Conservation (phyloP, 2,888 invertebrate species). For the Trissolcus japonicus region DNA sequence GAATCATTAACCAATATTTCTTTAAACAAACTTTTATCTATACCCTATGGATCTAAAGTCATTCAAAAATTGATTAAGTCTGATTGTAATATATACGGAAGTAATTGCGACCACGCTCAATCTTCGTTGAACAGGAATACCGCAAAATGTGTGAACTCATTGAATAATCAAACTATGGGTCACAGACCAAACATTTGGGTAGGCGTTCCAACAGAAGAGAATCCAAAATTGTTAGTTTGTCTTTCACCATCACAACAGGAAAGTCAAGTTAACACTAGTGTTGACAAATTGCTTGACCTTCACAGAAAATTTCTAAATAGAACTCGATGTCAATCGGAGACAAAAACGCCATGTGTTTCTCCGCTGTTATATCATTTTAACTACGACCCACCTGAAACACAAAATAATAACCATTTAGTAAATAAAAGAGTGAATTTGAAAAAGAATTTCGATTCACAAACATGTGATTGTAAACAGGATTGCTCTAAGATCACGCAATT, state of each 20-base stretch:
- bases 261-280: slow-evolving; percentile 78
- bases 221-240: slow-evolving; percentile 81
- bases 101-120: slow-evolving; percentile 3
- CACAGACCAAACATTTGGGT: slow-evolving; percentile 77
- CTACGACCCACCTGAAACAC: slow-evolving; percentile 8
- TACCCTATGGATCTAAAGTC: slow-evolving; percentile 84
- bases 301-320: slow-evolving; percentile 84
- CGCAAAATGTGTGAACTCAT: neutral
- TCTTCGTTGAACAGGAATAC: neutral
- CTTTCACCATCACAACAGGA: slow-evolving; percentile 85
- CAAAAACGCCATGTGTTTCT: slow-evolving; percentile 55
- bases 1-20: slow-evolving; percentile 75
- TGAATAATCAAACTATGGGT: slow-evolving; percentile 6
- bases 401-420: neutral
- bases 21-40: slow-evolving; percentile 79
- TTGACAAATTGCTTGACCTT: slow-evolving; percentile 82
- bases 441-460: no score
- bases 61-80: slow-evolving; percentile 66
- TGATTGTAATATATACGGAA: slow-evolving; percentile 65
- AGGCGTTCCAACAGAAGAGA: slow-evolving; percentile 80
- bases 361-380: slow-evolving; percentile 64
- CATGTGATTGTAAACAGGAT: neutral
- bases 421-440: neutral
- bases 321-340: slow-evolving; percentile 78
- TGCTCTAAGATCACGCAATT: slow-evolving; percentile 67